These are phyloP conservation scores for Eueremaeus valkanovi DNA, from an alignment of 2,888 invertebrate genomes.

Conservation along the genomic window DNA sequence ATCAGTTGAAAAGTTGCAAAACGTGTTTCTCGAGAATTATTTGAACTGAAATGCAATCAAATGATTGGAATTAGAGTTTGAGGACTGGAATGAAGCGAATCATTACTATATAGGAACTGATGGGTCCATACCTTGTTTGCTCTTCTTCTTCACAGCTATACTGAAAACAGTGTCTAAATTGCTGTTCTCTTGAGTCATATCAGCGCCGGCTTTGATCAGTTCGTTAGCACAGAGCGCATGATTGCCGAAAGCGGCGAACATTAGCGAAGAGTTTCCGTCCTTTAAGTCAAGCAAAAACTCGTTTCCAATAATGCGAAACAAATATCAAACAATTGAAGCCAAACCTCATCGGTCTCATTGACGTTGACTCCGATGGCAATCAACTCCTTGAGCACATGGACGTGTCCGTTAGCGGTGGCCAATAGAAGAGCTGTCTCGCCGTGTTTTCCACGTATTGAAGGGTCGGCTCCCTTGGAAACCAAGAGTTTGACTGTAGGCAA, in stretches of 20 bases:
- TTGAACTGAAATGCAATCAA: conserved; percentile 31
- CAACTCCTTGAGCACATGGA: conserved; percentile 76
- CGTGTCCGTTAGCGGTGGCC: conserved; percentile 81
- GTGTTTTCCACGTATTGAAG: conserved; percentile 56
- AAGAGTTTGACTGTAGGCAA: conserved; percentile 55
- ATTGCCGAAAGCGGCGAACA: conserved; percentile 85
- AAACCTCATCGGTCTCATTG: conserved; percentile 76
- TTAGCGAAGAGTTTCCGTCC: conserved; percentile 82
- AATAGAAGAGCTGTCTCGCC: conserved; percentile 70
- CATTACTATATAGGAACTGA: not conserved
- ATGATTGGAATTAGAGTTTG: not conserved
- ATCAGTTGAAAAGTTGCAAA: conserved; percentile 5
- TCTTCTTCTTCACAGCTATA: conserved; percentile 66
- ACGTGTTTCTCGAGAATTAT: conserved; percentile 36
- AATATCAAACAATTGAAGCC: conserved; percentile 45
- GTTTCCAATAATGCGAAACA: not conserved
- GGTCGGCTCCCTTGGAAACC: conserved; percentile 66
- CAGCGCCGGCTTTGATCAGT: conserved; percentile 72
- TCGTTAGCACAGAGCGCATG: conserved; percentile 75
- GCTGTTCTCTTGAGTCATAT: conserved; percentile 73
- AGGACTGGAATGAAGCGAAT: not conserved
- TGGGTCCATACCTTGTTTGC: conserved; percentile 55
- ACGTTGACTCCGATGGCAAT: conserved; percentile 71
- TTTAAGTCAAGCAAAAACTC: conserved; percentile 50
- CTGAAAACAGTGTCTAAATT: conserved; percentile 78